Evolutionary conservation across 1,140 invertebrate species (phyloP).

Genomic region (Spodoptera frugiperda): DNA sequence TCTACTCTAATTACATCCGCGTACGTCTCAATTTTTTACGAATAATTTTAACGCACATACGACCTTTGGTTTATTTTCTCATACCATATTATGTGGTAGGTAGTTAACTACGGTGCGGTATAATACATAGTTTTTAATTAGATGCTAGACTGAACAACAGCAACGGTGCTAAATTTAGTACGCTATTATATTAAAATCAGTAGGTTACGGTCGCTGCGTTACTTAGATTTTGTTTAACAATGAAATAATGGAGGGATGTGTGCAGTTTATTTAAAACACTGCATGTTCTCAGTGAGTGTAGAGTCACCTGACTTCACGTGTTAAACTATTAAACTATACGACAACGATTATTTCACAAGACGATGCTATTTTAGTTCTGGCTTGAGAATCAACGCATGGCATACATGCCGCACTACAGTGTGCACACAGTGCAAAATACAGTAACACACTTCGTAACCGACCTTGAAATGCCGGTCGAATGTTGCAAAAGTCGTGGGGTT

Average conservation of each 20-base stretch:
- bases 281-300: conserved; percentile 30
- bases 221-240: not conserved
- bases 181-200: conserved; percentile 13
- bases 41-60: not conserved
- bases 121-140: conserved; percentile 13
- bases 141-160: not conserved
- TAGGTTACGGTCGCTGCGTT: too few species aligned
- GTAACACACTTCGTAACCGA: conserved; percentile 32
- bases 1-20: conserved; percentile 18
- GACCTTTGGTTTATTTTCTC: not conserved
- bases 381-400: conserved; percentile 56
- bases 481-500: conserved; percentile 16
- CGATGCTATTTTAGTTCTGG: conserved; percentile 79
- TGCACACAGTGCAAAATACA: conserved; percentile 37
- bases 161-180: conserved; percentile 2
- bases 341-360: conserved; percentile 68
- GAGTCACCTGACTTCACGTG: conserved; percentile 65
- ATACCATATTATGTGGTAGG: not conserved
- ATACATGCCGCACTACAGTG: conserved; percentile 37
- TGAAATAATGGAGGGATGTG: not conserved
- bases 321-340: conserved; percentile 52
- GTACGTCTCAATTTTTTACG: conserved; percentile 11
- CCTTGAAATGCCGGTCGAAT: conserved; percentile 44
- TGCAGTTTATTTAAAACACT: conserved; percentile 38
- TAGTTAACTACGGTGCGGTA: not conserved